Conservation (phyloP, 23 tunicate species). For the Trididemnum clinides region DNA sequence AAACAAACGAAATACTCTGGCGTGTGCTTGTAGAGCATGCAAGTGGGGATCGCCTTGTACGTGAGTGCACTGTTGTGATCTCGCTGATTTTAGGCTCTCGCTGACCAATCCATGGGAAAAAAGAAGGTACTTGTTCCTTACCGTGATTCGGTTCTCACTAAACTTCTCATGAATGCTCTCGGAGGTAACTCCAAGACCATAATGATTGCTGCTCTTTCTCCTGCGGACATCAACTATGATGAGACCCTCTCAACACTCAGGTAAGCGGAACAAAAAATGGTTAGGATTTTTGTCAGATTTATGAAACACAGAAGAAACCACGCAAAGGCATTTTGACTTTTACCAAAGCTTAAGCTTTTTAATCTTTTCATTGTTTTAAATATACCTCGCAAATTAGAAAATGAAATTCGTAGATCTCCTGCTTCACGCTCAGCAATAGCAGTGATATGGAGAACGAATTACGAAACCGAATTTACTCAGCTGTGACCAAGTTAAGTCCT, state of each 20-base stretch:
- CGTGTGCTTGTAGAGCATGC: no score
- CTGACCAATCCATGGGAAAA: slow-evolving; percentile 94
- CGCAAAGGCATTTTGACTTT: not conserved
- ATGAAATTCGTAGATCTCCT: no score
- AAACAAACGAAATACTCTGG: not conserved
- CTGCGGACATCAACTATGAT: slow-evolving; percentile 98
- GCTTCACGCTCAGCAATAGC: no score
- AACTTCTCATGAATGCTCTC: slow-evolving; percentile 93
- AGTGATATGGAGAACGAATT: no score
- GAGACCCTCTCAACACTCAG: slow-evolving; percentile 96
- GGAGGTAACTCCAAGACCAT: slow-evolving; percentile 99
- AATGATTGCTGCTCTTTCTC: slow-evolving; percentile 99
- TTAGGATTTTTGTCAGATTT: no score
- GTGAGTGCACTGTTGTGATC: no score
- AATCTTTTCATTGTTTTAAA: no score
- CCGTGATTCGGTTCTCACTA: slow-evolving; percentile 95
- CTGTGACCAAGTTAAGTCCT: no score
- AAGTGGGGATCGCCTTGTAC: not conserved
- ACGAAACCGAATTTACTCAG: no score
- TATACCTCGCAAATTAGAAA: no score
- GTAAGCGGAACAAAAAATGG: slow-evolving; percentile 43
- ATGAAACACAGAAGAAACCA: not conserved
- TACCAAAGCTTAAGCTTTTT: no score
- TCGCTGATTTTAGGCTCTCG: slow-evolving; percentile 97
- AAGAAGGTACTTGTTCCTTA: slow-evolving; percentile 95